Base-by-base conservation (phyloP, 1,140 invertebrate species). In the Pogonognathellus flavescens region DNA sequence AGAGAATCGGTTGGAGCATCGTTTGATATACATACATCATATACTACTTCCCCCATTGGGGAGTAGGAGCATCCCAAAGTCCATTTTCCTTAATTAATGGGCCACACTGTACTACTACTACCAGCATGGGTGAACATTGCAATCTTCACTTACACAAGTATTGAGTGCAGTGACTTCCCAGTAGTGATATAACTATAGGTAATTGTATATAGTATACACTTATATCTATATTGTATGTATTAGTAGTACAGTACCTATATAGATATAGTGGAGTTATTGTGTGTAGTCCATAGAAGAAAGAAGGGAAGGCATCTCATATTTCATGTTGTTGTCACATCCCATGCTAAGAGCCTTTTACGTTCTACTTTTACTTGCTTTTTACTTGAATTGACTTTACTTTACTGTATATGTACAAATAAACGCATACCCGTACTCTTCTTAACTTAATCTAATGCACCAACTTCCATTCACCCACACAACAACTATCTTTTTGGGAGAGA, bases 281-380 rank as follows among this genome's bases (percentile, higher is more conserved):
- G 25, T 66, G 25, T 22, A 66, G 18, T 1, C 11, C 13, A 20
- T 62, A 62, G 18, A 11, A 62, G 20, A 10, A 25, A 20, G 22
- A 66, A 66, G 62, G 62, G 20, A 25, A 66, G 62, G 62, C 62
- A 20, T 66, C 80, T 83, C 82, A 83, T 83, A 60, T 83, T 83
- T 83, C 82, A 83, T 62, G 57, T 60, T 66, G 52, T 82, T 82
- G 82, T 83, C 82, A 83, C 60, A 62, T 83, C 59, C 60, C 82
- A 60, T 83, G 82, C 59, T 83, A 83, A 83, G 82, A 83, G 82
- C 82, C 59, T 62, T 83, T 83, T 83, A 66, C 82, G 41, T 60
- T 81, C 55, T 59, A 60, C 82, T 66, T 62, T 57, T 25, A 60
- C 41, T 52, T 25, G 49, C 31, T 55, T 62, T 59, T 62, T 81